Base-by-base conservation (phyloP, 2,113 vertebrate species). In the Columbina picui region DNA sequence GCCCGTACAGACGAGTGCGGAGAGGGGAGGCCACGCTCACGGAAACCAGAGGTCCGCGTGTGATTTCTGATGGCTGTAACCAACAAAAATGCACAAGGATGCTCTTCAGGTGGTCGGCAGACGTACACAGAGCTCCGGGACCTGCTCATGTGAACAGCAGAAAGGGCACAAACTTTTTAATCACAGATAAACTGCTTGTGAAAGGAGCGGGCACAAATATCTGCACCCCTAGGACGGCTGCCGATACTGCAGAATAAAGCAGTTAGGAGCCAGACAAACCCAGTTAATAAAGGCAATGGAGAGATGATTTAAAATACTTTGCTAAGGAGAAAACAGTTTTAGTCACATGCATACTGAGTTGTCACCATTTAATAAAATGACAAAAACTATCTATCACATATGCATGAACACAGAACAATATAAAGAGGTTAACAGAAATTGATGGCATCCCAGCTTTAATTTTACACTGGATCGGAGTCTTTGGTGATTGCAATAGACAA, bases 401-500 rank as follows among this genome's bases (percentile, higher is more conserved):
- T 96, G 98, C 98, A 98, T 96, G 98, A 98, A 98, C 98, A 98
- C 98, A 97, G 97, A 98, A 98, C 97, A 98, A 98, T 98, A 98
- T 98, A 98, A 98, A 98, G 98, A 98, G 98, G 98, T 99, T 99
- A 99, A 99, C 98, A 98, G 98, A 98, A 99, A 99, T 98, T 98
- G 98, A 99, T 99, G 98, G 98, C 98, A 98, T 99, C 98, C 98
- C 74, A 71, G 98, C 98, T 98, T 98, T 99, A 99, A 99, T 99
- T 99, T 98, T 98, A 97, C 97, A 98, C 97, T 97, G 97, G 98
- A 98, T 98, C 93, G 80, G 98, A 97, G 97, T 98, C 98, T 98
- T 98, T 97, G 92, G 97, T 99, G 98, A 99, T 99, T 98, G 98
- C 98, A 99, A 98, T 98, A 99, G 99, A 99, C 99, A 99, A 98